phyloP scores from a whole-genome alignment of 2,888 invertebrate species.

The Aphidius colemani region DNA sequence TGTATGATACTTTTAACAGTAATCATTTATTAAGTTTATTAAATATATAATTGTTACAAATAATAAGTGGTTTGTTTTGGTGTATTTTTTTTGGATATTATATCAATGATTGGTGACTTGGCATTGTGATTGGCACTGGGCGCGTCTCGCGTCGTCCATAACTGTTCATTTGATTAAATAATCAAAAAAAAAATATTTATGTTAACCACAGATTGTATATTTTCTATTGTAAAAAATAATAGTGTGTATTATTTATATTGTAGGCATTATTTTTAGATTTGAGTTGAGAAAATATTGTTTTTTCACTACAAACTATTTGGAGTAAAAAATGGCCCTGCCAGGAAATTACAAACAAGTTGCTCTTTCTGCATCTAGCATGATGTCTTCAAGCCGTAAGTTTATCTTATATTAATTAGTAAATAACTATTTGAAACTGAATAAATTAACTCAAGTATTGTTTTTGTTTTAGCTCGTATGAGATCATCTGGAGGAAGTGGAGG shows the following conservation, averaged over 20 bases:
- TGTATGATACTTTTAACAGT: no score
- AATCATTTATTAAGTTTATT: no score
- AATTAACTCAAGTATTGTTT: conserved; percentile 23
- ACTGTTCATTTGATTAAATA: not conserved
- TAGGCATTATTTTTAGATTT: not conserved
- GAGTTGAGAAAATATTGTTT: not conserved
- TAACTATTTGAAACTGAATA: conserved; percentile 1
- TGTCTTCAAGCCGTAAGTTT: conserved; percentile 74
- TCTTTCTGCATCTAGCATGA: conserved; percentile 74
- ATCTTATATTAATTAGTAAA: conserved; percentile 18
- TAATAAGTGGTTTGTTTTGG: no score
- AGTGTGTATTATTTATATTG: not conserved
- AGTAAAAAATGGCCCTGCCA: conserved; percentile 75
- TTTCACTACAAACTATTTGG: not conserved
- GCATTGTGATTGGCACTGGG: conserved; percentile 9
- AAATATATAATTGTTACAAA: no score
- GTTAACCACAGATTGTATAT: not conserved
- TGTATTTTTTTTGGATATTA: no score
- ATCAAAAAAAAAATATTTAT: not conserved
- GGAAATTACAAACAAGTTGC: conserved; percentile 85
- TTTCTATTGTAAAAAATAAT: not conserved
- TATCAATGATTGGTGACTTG: no score
- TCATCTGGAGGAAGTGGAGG: conserved; percentile 64
- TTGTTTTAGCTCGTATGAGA: conserved; percentile 65
- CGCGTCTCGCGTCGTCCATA: conserved; percentile 21